These are phyloP conservation scores for Helleia helle DNA, from an alignment of 2,888 invertebrate species.

Conservation along the genomic window DNA sequence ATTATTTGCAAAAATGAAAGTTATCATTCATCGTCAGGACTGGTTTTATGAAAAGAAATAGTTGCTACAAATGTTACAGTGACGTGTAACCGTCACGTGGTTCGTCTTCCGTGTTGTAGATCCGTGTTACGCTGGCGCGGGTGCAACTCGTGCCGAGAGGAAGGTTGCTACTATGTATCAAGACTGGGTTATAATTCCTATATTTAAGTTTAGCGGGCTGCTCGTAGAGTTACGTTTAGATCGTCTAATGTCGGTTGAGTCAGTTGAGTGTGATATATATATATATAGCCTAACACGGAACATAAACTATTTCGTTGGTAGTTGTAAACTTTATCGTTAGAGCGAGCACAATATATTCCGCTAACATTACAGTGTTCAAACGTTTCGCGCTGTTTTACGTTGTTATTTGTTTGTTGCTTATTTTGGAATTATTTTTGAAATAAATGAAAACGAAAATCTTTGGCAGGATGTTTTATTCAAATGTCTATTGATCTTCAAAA, in stretches of 20 bases:
- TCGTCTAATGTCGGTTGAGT: constrained; percentile 20
- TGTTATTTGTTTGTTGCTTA: constrained; percentile 74
- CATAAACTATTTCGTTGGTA: constrained; percentile 7
- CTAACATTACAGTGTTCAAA: constrained; percentile 48
- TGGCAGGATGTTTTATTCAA: constrained; percentile 59
- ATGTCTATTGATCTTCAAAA: constrained; percentile 35
- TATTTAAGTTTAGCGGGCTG: constrained; percentile 1
- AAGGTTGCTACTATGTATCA: constrained; percentile 1
- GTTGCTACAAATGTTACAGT: no score
- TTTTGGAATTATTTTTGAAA: constrained; percentile 68
- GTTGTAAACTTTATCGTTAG: constrained; percentile 12
- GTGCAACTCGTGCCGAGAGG: no score
- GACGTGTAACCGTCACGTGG: no score
- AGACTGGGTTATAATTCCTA: constrained; percentile 8
- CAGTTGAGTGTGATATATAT: constrained; percentile 12
- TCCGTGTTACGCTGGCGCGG: no score
- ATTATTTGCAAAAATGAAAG: no score
- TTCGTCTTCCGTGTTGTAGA: no score
- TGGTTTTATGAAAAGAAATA: no score
- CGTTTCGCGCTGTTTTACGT: constrained; percentile 53
- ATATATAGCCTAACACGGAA: constrained; percentile 12
- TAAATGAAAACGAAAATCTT: constrained; percentile 53
- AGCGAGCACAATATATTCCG: constrained; percentile 13
- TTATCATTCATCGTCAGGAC: no score
- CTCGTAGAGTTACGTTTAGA: constrained; percentile 22